A percentile compares a stretch with the other conserved stretches of the same genome.
Conservation (phyloP, 2,888 invertebrate species). For the Drosophila borborema region DNA sequence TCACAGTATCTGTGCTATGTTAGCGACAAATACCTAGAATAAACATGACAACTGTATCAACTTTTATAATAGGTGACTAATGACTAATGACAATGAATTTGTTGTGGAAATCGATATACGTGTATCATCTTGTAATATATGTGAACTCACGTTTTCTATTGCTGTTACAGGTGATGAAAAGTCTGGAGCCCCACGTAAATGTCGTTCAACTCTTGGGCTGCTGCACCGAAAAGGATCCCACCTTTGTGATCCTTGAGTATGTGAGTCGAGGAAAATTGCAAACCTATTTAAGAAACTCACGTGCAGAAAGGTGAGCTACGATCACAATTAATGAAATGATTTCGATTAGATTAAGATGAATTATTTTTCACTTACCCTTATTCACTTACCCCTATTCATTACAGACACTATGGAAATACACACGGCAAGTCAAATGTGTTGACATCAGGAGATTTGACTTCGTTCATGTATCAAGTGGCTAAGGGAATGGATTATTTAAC, state of each 20-base stretch:
- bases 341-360: too few species aligned
- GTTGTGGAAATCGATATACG: too few species aligned
- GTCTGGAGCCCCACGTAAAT: conserved; percentile 94
- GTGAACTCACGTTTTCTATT: background rate
- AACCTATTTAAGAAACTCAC: conserved; percentile 93
- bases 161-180: conserved; percentile 92
- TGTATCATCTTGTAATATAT: too few species aligned
- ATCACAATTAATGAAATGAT: too few species aligned
- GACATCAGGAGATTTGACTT: conserved; percentile 94
- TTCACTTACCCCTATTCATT: background rate
- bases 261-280: conserved; percentile 95
- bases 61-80: too few species aligned
- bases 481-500: conserved; percentile 95
- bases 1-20: too few species aligned
- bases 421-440: conserved; percentile 90
- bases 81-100: too few species aligned
- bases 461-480: conserved; percentile 96
- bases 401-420: conserved; percentile 85
- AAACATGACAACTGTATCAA: too few species aligned
- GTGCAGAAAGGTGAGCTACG: conserved; percentile 87
- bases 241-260: conserved; percentile 96
- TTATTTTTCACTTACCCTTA: too few species aligned
- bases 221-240: conserved; percentile 96
- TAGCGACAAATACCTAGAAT: too few species aligned
- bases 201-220: conserved; percentile 95